Evolutionary conservation across 1,140 invertebrate species (phyloP).

Genomic region (Megalopta genalis): DNA sequence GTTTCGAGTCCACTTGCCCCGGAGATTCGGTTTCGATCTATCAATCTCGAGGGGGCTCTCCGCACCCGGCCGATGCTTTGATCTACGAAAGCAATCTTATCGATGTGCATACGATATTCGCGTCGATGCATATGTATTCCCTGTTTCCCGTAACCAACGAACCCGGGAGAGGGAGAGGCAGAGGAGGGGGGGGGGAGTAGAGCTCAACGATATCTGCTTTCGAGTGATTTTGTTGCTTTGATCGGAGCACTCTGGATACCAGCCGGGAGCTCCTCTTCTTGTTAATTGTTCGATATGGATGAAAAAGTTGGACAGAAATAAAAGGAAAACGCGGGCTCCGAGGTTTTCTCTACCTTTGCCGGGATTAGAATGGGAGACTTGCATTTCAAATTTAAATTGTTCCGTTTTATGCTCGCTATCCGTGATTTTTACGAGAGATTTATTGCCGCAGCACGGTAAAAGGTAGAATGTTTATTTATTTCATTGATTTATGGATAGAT

Average conservation of each 20-base stretch:
- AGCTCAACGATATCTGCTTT: slow-evolving; percentile 24
- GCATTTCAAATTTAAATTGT: too few species aligned
- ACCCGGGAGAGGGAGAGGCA: neutral
- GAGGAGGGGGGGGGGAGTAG: neutral
- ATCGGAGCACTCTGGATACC: neutral
- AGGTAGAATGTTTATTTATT: too few species aligned
- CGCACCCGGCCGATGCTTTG: slow-evolving; percentile 6
- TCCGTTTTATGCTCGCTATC: too few species aligned
- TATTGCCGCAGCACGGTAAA: too few species aligned
- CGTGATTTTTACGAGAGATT: too few species aligned
- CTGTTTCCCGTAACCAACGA: neutral
- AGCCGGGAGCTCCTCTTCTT: neutral
- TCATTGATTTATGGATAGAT: too few species aligned
- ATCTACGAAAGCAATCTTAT: slow-evolving; percentile 43
- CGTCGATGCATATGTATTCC: slow-evolving; percentile 24
- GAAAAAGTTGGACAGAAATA: neutral
- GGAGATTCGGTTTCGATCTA: slow-evolving; percentile 41
- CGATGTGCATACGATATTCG: slow-evolving; percentile 43
- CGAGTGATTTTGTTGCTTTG: slow-evolving; percentile 33
- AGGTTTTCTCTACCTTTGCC: too few species aligned
- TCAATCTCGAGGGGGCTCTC: slow-evolving; percentile 24
- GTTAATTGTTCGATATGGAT: neutral
- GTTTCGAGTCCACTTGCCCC: slow-evolving; percentile 33
- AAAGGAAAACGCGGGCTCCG: too few species aligned
- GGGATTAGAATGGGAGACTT: too few species aligned